A percentile compares a stretch with the other conserved stretches of the same genome.
Conservation (phyloP, 2,113 vertebrate genomes). For the Perognathus longimembris region DNA sequence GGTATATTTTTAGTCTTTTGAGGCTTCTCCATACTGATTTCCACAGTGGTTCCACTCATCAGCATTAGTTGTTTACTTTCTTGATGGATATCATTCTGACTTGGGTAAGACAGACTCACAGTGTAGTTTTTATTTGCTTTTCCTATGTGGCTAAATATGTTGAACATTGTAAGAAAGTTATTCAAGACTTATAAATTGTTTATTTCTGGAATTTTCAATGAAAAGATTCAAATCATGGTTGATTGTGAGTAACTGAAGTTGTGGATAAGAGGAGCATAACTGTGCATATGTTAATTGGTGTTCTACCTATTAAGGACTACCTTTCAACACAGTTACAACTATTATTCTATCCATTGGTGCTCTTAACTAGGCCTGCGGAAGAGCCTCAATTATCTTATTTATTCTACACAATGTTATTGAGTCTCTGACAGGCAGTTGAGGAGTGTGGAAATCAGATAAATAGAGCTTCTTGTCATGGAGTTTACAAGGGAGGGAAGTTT, state of each 20-base stretch:
- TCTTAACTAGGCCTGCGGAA: slow-evolving; percentile 2
- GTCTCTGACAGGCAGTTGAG: not conserved
- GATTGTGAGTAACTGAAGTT: not conserved
- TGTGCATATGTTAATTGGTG: not conserved
- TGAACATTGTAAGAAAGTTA: not conserved
- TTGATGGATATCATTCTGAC: no score
- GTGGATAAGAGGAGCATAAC: not conserved
- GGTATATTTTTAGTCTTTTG: no score
- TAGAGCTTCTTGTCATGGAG: not conserved
- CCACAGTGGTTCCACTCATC: no score
- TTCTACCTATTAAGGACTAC: not conserved
- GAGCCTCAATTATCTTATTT: not conserved
- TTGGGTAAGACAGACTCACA: no score
- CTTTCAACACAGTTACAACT: not conserved
- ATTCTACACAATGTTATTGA: not conserved
- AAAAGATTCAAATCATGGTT: not conserved
- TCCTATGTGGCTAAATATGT: no score
- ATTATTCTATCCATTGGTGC: not conserved
- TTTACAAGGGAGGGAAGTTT: not conserved
- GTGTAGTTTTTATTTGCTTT: no score
- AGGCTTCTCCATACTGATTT: no score
- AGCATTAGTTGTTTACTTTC: no score
- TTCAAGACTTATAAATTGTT: not conserved
- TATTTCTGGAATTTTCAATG: not conserved
- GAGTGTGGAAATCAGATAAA: not conserved